Evolutionary conservation across 2,113 vertebrate species (phyloP), one percentile per base, ranked within the genome.

Genomic region (Jaculus jaculus): DNA sequence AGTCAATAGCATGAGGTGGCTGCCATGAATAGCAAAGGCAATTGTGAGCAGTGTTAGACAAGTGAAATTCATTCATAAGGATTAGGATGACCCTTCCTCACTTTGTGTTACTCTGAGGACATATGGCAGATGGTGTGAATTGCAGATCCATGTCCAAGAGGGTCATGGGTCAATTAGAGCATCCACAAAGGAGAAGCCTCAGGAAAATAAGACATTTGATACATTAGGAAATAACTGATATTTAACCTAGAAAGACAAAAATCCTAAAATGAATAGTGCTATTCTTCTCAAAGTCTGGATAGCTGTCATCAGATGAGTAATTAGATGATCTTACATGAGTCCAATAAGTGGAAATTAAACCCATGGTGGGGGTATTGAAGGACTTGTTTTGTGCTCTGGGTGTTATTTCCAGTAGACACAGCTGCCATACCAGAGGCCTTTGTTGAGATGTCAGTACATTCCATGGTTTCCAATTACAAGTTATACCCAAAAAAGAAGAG

Each of bases 21-120:
- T 90, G 69, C 92, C 93, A 82, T 85, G 85, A 94, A 93, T 32
- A 95, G 87, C 79, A 39, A 58, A 85, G 42, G 77, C 77, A 68
- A 60, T 63, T 77, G 37, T 5, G 23, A 63, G 68, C 63, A 82
- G 24, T 26, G 24, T 81, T 63, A 81, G 66, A 60, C 1, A 42
- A 1, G 28, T 84, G 39, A 24, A 47, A 78, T 30, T 26, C 18
- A 72, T 72, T 71, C 92, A 75, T 54, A 61, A 20, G 84, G 61
- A 61, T 7, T 15, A 63, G 72, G 16, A 72, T 0, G 66, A 32
- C 71, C 90, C 87, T 72, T 81, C 16, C 77, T 94, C n/a, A 1
- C 24, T 51, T n/a, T 4, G 32, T 6, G 16, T 39, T 71, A 3
- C 42, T 42, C 15, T 23, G 69, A 42, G 47, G 17, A 78, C 66